phyloP scores from a whole-genome alignment of 30 jellyfish, hydroid and myxozoan species.

The Aurelia aurita region DNA sequence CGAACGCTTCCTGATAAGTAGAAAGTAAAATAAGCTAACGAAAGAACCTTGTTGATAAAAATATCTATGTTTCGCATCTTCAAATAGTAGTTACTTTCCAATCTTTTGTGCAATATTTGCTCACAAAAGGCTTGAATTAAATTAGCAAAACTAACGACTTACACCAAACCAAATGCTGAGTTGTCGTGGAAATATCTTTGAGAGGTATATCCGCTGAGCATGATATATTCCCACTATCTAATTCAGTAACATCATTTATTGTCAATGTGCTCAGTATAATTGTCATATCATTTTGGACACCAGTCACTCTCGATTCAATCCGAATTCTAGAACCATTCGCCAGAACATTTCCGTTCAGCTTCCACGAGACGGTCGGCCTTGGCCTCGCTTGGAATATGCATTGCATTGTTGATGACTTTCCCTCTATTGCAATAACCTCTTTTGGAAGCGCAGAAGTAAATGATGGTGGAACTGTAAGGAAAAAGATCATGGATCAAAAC shows the following conservation, averaged over 20 bases:
- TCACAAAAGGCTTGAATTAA: neutral
- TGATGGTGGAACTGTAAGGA: conserved; percentile 59
- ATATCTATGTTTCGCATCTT: too few relatives aligned
- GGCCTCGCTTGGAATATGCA: conserved; percentile 74
- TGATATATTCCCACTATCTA: conserved; percentile 49
- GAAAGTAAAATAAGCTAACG: too few relatives aligned
- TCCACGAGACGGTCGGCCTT: conserved; percentile 57
- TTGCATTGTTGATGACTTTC: conserved; percentile 20
- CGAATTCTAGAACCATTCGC: conserved; percentile 24
- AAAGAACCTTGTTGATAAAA: too few relatives aligned
- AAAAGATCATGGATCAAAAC: neutral
- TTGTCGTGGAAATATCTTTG: conserved; percentile 25
- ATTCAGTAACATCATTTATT: conserved; percentile 20
- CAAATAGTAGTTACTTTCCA: neutral
- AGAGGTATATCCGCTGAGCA: conserved; percentile 57
- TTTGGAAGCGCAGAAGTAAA: conserved; percentile 51
- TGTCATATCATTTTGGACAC: conserved; percentile 23
- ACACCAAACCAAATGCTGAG: conserved; percentile 50
- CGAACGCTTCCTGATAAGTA: too few relatives aligned
- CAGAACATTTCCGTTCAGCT: conserved; percentile 40
- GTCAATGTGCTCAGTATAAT: conserved; percentile 49
- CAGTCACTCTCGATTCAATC: neutral
- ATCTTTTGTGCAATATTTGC: neutral
- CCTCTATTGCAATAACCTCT: conserved; percentile 44
- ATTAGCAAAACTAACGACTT: conserved; percentile 4